Base-by-base conservation (phyloP, 2,113 vertebrate genomes). In the Romanogobio albipinnatus region DNA sequence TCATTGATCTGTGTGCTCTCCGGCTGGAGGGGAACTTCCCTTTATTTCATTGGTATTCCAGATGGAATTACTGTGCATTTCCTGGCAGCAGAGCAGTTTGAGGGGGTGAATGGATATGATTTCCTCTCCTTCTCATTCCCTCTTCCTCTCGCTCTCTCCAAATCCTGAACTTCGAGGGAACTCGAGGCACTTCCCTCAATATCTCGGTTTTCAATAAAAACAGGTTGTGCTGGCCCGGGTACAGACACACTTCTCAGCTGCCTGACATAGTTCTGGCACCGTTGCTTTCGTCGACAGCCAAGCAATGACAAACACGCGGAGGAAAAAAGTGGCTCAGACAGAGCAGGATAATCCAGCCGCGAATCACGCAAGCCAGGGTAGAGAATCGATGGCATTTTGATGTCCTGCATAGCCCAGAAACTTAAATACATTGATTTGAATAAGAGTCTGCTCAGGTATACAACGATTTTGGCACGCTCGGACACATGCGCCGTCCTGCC, bases 11-110 rank as follows among this genome's bases (percentile, higher is more conserved):
- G 78, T 29, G 80, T 26, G 71, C 19, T 82, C 86, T 86, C 70
- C 49, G 33, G 82, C 79, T 87, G 78, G 78, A 88, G 85, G 89
- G 86, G 76, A 89, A 87, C 85, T 86, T 87, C 85, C 85, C 85
- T 61, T 70, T 86, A 83, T 80, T 90, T 86, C 89, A 89, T 87
- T 84, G 85, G 70, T 84, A 91, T 90, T 90, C 89, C 90, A 91
- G 87, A 90, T 90, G 90, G 74, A 66, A 86, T 85, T 86, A 86
- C 85, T 83, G 84, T 80, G 70, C 86, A 75, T 87, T 90, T 88
- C 89, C 90, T 90, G 90, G 88, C 88, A 90, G 83, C 82, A 0
- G 22, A 26, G 77, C 56, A 47, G 66, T 85, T 83, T 26, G 39
- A 64, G 33, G 51, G 61, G 33, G 47, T 70, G 53, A 85, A 88